These are phyloP conservation scores for Steinernema carpocapsae DNA, from an alignment of 2,888 invertebrate species.

Conservation along the genomic window DNA sequence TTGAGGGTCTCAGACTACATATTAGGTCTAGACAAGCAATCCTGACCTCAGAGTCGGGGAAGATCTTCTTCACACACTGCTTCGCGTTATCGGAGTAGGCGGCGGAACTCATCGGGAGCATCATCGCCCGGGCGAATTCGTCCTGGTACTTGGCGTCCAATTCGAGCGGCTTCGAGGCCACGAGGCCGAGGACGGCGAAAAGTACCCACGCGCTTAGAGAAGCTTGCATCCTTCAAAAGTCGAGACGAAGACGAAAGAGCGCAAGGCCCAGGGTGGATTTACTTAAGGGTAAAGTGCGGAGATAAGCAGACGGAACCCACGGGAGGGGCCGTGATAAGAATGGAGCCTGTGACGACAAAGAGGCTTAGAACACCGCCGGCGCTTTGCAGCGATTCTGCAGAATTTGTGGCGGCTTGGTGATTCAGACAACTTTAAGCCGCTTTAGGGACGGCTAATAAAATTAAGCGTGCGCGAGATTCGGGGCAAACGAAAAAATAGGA, in stretches of 20 bases:
- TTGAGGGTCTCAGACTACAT: too few relatives aligned
- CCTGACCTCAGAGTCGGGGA: conserved; percentile 31
- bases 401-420: too few relatives aligned
- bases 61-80: conserved; percentile 34
- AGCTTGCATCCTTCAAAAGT: conserved; percentile 6
- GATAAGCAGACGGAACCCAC: conserved; percentile 21
- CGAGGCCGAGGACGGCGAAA: not conserved
- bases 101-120: conserved; percentile 38
- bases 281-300: conserved; percentile 18
- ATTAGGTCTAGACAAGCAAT: not conserved
- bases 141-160: conserved; percentile 13
- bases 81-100: conserved; percentile 36
- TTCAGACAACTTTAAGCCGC: too few relatives aligned
- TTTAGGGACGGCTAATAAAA: too few relatives aligned
- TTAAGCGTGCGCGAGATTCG: too few relatives aligned
- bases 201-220: not conserved
- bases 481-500: too few relatives aligned
- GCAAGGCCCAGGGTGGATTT: not conserved
- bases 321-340: conserved; percentile 15
- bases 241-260: not conserved
- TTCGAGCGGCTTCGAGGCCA: conserved; percentile 8
- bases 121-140: conserved; percentile 28
- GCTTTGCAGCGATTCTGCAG: too few relatives aligned
- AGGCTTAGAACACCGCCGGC: not conserved
- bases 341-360: not conserved